Evolutionary conservation across 2,113 vertebrate genomes (phyloP).

Genomic region (Canis aureus): DNA sequence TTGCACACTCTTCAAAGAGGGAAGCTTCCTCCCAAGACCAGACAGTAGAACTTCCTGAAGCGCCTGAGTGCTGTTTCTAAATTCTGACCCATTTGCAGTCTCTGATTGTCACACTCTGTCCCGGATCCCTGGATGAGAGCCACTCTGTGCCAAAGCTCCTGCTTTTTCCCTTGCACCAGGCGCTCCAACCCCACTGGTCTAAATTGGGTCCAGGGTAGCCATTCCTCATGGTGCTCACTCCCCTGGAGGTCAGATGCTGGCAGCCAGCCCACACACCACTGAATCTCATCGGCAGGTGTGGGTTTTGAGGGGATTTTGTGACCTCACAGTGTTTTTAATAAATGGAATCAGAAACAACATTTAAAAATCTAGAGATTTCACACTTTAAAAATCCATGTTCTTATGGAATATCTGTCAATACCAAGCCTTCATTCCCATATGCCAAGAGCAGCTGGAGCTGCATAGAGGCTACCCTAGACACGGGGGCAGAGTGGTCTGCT

Average conservation of each 20-base stretch:
- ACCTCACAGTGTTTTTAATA: background rate
- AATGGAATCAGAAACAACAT: background rate
- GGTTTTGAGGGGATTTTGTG: background rate
- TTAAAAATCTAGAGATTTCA: background rate
- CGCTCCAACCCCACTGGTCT: background rate
- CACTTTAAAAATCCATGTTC: background rate
- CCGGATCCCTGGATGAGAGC: background rate
- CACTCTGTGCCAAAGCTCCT: background rate
- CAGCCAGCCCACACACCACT: background rate
- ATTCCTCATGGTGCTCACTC: background rate
- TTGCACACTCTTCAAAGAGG: background rate
- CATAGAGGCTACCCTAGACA: background rate
- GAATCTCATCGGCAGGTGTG: background rate
- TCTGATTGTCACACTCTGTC: background rate
- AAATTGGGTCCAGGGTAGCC: background rate
- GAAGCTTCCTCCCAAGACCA: background rate
- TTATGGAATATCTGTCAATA: background rate
- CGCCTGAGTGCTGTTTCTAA: accelerated
- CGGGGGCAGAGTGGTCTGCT: accelerated
- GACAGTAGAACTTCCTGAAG: background rate
- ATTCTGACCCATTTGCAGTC: background rate
- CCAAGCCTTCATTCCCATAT: background rate
- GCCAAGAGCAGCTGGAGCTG: background rate
- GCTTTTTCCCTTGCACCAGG: background rate
- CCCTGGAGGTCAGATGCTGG: background rate